Evolutionary conservation across 1,140 invertebrate species (phyloP).

Genomic region (Drosophila mayri): DNA sequence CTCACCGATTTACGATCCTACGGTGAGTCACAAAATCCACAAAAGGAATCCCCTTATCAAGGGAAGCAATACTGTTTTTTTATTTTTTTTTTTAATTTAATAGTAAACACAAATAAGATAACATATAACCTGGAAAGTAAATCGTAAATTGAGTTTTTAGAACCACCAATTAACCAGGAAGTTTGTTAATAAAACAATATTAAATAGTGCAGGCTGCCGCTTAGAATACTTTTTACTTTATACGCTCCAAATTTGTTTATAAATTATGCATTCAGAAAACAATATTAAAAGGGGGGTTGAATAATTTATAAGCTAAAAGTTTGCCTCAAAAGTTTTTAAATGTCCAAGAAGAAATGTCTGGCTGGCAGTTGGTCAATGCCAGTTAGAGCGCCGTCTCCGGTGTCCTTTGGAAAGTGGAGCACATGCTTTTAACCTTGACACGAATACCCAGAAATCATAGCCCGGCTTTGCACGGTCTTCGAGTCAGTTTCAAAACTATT

Average conservation of each 20-base stretch:
- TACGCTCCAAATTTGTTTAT: not conserved
- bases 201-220: too few relatives aligned
- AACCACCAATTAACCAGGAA: not conserved
- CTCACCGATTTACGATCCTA: conserved; percentile 73
- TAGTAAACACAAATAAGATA: conserved; percentile 1
- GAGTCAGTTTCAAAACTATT: conserved; percentile 27
- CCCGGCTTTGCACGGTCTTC: conserved; percentile 35
- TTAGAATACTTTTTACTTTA: not conserved
- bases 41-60: not conserved
- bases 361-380: conserved; percentile 37
- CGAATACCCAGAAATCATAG: conserved; percentile 47
- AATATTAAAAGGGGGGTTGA: not conserved
- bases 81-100: too few relatives aligned
- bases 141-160: not conserved
- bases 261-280: not conserved
- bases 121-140: not conserved
- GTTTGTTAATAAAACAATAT: not conserved
- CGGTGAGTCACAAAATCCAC: conserved; percentile 53
- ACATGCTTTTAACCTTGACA: conserved; percentile 81
- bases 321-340: not conserved
- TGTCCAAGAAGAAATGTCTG: conserved; percentile 9
- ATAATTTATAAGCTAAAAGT: conserved; percentile 22
- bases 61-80: not conserved
- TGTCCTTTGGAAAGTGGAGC: conserved; percentile 66
- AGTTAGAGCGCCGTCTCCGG: conserved; percentile 26